Conservation (phyloP, 1,140 invertebrate species). For the Bombus sylvicola region DNA sequence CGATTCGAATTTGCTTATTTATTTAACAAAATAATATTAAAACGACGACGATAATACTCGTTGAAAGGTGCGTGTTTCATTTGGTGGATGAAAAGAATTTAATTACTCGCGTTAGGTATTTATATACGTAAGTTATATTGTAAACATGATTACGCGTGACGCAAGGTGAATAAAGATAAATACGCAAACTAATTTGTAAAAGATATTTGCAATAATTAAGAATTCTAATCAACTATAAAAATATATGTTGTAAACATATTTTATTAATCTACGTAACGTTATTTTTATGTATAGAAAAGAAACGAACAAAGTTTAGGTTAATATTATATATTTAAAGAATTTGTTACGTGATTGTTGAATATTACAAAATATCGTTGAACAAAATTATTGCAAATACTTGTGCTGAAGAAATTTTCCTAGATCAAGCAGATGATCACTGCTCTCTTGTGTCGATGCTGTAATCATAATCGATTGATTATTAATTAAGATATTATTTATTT, state of each 20-base stretch:
- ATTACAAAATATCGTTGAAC: neutral
- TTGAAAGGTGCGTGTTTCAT: conserved; percentile 4
- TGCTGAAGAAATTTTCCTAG: neutral
- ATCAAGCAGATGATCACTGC: neutral
- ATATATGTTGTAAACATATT: neutral
- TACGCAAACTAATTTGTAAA: conserved; percentile 12
- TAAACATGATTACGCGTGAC: neutral
- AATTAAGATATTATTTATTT: conserved; percentile 11
- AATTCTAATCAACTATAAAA: neutral
- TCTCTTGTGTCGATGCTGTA: neutral
- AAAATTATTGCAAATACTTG: conserved; percentile 39
- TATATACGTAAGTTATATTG: conserved; percentile 9
- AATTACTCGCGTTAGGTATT: neutral
- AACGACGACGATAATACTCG: neutral
- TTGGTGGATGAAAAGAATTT: conserved; percentile 2
- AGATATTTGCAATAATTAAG: conserved; percentile 34
- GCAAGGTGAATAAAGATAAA: neutral
- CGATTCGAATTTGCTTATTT: neutral
- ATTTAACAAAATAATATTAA: conserved; percentile 20
- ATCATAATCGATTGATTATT: conserved; percentile 6
- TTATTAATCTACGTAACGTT: neutral
- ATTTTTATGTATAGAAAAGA: neutral
- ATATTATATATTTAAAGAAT: neutral
- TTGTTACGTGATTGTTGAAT: neutral
- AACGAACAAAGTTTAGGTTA: neutral